phyloP scores from a whole-genome alignment of 2,888 invertebrate genomes.

The Caradrina kadenii region DNA sequence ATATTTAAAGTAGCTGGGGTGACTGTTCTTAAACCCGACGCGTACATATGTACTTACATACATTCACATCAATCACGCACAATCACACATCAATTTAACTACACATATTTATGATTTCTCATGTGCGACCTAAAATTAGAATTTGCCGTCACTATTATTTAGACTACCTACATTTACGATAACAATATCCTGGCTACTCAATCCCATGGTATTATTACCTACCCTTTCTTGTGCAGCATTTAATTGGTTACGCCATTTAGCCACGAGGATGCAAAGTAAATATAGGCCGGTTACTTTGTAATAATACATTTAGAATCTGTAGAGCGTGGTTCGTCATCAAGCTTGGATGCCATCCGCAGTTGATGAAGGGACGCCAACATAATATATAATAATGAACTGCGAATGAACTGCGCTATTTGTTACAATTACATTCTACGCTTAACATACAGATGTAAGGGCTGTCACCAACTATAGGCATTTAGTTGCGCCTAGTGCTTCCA shows the following conservation, averaged over 20 bases:
- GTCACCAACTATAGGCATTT: constrained; percentile 23
- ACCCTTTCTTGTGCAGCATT: constrained; percentile 12
- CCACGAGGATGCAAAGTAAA: constrained; percentile 15
- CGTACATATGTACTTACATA: constrained; percentile 20
- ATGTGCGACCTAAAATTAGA: constrained; percentile 10
- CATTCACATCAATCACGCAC: no score
- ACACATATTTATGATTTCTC: constrained; percentile 11
- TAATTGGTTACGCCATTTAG: constrained; percentile 37
- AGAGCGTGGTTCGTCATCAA: constrained; percentile 26
- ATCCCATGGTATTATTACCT: constrained; percentile 1
- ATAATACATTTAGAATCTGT: constrained; percentile 26
- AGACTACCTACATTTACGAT: constrained; percentile 16
- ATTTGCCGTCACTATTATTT: constrained; percentile 10
- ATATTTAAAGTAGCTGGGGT: constrained; percentile 42
- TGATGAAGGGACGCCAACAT: constrained; percentile 25
- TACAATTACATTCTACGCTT: constrained; percentile 27
- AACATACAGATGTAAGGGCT: constrained; percentile 6
- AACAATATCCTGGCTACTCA: neutral
- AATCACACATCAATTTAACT: constrained; percentile 31
- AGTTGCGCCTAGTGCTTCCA: constrained; percentile 36
- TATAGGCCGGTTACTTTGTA: constrained; percentile 13
- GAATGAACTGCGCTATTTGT: constrained; percentile 13
- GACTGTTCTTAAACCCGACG: constrained; percentile 24
- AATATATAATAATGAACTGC: neutral
- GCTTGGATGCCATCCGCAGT: neutral